Evolutionary conservation across 2,113 vertebrate species (phyloP), one percentile per base, ranked within the genome.

Genomic region (Albula glossodonta): DNA sequence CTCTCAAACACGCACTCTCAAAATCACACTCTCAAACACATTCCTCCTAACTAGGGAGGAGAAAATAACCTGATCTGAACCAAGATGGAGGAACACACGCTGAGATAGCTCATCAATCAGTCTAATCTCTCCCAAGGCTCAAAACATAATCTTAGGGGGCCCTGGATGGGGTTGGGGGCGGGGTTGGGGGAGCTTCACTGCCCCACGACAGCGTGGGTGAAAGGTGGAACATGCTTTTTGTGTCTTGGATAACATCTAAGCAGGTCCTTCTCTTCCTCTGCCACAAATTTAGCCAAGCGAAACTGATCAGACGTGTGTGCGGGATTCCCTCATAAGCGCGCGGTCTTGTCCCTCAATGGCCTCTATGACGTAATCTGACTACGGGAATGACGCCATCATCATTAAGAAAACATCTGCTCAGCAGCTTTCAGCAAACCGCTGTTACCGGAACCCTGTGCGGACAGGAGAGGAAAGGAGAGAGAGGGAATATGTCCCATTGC

Each of bases 351-450:
- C 41, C 78, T 70, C 12, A 51, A 84, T 79, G 77, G 84, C 15
- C 78, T 31, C 31, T 22, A 19, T 78, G 48, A 50, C 48, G 19
- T 51, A 82, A 70, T 66, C 83, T 51, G 60, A 89, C 85, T 85
- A 77, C 83, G 81, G 88, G 84, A 86, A 86, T 85, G 77, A 87
- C 70, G n/a, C 0, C 7, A n/a, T 78, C 85, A 86, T 89, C 88
- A 82, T 86, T 83, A 89, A 52, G 88, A 83, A 88, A 86, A 87
- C 85, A 87, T 89, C 90, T 90, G 85, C 51, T 84, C 41, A 63
- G 56, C 7, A 78, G 66, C 15, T 19, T n/a, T 53, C 41, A 22
- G 56, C 51, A 51, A 70, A 63, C 41, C 51, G 60, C 11, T 25
- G 7, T 13, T 13, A 53, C 31, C 50, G 56, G 83, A 11, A 41